Percentiles rank a stretch among this genome's conserved stretches.
phyloP scores from a whole-genome alignment of 2,888 invertebrate species.

The Drosophila ezoana region DNA sequence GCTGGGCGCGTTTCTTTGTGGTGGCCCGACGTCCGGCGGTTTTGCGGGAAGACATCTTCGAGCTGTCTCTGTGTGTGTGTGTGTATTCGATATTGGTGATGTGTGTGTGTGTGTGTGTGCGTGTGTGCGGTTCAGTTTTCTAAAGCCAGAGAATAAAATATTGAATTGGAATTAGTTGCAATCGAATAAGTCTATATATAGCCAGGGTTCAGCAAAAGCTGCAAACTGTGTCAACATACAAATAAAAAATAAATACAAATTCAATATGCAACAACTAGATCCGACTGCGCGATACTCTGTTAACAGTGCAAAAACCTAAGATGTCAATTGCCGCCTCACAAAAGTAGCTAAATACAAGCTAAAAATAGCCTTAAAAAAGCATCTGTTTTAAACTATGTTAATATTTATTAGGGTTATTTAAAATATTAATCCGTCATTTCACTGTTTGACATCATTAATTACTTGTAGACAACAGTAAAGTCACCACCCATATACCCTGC shows the following conservation, averaged over 20 bases:
- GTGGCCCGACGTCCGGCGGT: conserved; percentile 97
- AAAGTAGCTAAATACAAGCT: no score
- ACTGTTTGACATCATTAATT: no score
- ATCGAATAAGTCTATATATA: conserved; percentile 65
- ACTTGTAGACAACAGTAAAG: no score
- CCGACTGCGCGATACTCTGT: conserved; percentile 11
- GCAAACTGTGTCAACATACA: conserved; percentile 73
- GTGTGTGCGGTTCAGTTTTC: conserved; percentile 19
- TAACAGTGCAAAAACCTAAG: no score
- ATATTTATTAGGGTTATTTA: no score
- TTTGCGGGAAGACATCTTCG: conserved; percentile 96
- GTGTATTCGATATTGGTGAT: conserved; percentile 30
- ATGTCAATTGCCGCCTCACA: no score
- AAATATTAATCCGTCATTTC: no score
- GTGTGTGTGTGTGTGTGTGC: conserved; percentile 30
- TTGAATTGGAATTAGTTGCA: conserved; percentile 11
- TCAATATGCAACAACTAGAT: no score
- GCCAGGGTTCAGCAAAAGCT: conserved; percentile 65
- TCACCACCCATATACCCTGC: not conserved
- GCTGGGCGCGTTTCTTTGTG: conserved; percentile 98
- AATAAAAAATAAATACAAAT: not conserved
- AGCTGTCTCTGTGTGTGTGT: conserved; percentile 21
- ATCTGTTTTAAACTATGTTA: no score
- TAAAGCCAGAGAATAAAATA: conserved; percentile 7
- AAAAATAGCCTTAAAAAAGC: no score